Base-by-base conservation (phyloP, 2,113 vertebrate species). In the Parotia lawesii region DNA sequence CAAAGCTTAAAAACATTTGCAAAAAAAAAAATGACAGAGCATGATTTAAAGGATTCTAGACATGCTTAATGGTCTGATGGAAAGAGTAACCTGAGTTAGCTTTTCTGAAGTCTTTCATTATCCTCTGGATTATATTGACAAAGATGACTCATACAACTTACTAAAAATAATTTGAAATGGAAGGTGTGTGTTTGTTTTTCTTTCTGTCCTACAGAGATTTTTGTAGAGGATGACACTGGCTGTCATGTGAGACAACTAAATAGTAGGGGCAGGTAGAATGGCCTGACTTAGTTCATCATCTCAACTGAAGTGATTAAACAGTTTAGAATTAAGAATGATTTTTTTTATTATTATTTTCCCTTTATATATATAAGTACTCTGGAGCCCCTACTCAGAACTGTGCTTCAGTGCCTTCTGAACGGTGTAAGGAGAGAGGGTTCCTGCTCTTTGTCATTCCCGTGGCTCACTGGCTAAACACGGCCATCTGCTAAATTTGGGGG, bases 131-230 rank as follows among this genome's bases (percentile, higher is more conserved):
- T 87, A 62, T 87, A 54, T 87, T 92, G 87, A 76, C 89, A 95
- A 92, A 86, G 58, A 45, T 92, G 77, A 92, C 47, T 94, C 89
- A 93, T 45, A 27, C 61, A 71, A 25, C 33, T 25, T 37, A 54
- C 82, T 86, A 92, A 94, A 93, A 86, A 89, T 90, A 92, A 72
- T 82, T 88, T 84, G 8, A 73, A 92, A 90, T 66, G 54, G 72
- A 94, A 80, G 50, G 72, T 95, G 64, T 44, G 40, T 86, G 64
- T 67, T 90, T 92, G 75, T 20, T 80, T 94, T 83, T 64, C 75
- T 83, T 94, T 71, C 85, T 89, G 60, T 89, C 85, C 72, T 67
- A 51, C 47, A 48, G 35, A 84, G 69, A 80, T 58, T 90, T 51
- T 70, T 70, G 53, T 84, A 81, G 72, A 80, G 65, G 76, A 84